A percentile compares a stretch with the other conserved stretches of the same genome.
These are phyloP conservation scores for Echeneis naucrates DNA, from an alignment of 2,797 vertebrate species.

Conservation along the genomic window DNA sequence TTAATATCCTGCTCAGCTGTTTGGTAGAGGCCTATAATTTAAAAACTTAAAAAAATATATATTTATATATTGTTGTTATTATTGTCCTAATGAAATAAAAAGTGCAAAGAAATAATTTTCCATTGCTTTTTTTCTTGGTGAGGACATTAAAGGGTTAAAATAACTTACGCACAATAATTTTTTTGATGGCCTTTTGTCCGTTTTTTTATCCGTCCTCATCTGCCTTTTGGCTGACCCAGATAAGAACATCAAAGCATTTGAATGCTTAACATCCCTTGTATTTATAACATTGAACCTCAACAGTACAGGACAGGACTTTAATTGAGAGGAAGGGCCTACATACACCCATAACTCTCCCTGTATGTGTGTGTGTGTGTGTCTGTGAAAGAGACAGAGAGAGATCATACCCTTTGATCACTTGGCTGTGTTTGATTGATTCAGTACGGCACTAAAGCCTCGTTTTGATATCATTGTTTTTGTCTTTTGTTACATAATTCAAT, in stretches of 20 bases:
- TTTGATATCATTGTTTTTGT: constrained; percentile 38
- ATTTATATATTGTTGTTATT: too few species aligned
- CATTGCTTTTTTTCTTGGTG: too few species aligned
- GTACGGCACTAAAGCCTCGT: constrained; percentile 39
- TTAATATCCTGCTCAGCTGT: too few species aligned
- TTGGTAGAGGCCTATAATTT: too few species aligned
- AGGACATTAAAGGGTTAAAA: too few species aligned
- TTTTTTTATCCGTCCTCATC: too few species aligned
- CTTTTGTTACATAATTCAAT: constrained; percentile 60
- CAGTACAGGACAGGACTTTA: constrained; percentile 43
- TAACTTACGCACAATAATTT: too few species aligned
- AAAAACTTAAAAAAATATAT: too few species aligned
- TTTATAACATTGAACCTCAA: constrained; percentile 66
- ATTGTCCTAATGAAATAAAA: too few species aligned
- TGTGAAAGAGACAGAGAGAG: background rate
- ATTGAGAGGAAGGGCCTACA: constrained; percentile 45
- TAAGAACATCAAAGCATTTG: constrained; percentile 69
- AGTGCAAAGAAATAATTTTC: too few species aligned
- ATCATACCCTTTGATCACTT: constrained; percentile 64
- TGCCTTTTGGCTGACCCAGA: constrained; percentile 52
- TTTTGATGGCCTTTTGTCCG: too few species aligned
- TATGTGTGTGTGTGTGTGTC: constrained; percentile 18
- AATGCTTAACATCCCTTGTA: constrained; percentile 63
- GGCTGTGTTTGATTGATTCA: constrained; percentile 56
- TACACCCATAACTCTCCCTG: constrained; percentile 14